Base-by-base conservation (phyloP, 2,888 invertebrate species). In the Dromius quadrimaculatus region DNA sequence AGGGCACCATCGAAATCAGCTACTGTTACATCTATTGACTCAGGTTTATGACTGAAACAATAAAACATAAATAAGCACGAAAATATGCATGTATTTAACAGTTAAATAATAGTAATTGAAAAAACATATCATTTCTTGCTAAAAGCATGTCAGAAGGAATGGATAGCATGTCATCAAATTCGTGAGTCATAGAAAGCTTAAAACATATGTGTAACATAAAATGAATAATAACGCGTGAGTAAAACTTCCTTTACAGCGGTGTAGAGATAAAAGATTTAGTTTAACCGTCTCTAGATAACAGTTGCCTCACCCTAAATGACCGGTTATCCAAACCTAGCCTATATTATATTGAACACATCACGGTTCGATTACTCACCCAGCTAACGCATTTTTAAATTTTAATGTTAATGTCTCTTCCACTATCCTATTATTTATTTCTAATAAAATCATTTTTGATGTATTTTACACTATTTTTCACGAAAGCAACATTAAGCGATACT, bases 401-500 rank as follows among this genome's bases (percentile, higher is more conserved):
- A 94, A 89, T 81, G 92, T 90, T 82, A 98, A 87, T 73, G 97
- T 95, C 85, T 99, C 98, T 87, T 97, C 97, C 79, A 99, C 92
- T 86, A 98, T 97, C 85, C 97, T 92, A 88, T 99, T 99, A 87
- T 98, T 95, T 87, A 97, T 97, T 90, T 99, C 98, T 83, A 99
- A 89, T 84, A 97, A 89, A 89, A 97, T 96, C 96, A 96, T 96
- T 80, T 79, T 86, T 77, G 76, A 68, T 72, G 47, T 68, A 47
- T 68, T 66, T 66, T 62, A 68, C 50, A 64, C 47, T 71, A 38
- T 36, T 59, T 71, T 63, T 66, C 66, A 73, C 72, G 66, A 71
- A 71, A 72, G 32, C 61, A 45, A 69, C 71, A 72, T 73, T 61
- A 65, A 73, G 38, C 57, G 50, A 38, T 36, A 63, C 57, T 65